Base-by-base conservation (phyloP, 2,888 invertebrate species). In the Morpho deidamia region DNA sequence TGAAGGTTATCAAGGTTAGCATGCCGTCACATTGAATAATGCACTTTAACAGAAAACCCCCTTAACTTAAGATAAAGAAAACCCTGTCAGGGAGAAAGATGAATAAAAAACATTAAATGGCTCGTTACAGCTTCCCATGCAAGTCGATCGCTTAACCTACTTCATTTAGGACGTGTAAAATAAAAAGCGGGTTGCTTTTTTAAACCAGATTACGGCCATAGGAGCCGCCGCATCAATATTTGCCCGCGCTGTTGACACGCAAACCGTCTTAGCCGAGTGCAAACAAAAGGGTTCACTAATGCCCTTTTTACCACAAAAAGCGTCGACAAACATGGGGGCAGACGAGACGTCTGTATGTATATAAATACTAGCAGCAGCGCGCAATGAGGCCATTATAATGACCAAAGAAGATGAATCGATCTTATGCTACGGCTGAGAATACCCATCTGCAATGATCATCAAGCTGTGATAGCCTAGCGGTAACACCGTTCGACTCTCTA, bases 281-380 rank as follows among this genome's bases (percentile, higher is more conserved):
- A 80, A 85, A 88, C 82, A 88, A 75, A 86, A 87, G 87, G 89
- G 88, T 82, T 83, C 84, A 81, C 83, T 86, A 88, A 87, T 88
- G 88, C 83, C 85, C 86, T 86, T 87, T 87, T 87, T 86, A 83
- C 81, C 69, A 84, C 81, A 87, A 86, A 86, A 86, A 84, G 83
- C 78, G 71, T 78, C 62, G 73, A 72, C 72, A 75, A 74, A 76
- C 69, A 74, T 72, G 68, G 72, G 73, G 67, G 68, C 61, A 68
- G 68, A 51, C 35, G 53, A 37, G 37, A 39, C 46, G 40, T 40
- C 47, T 47, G 49, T 49, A 41, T 49, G 42, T 42, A 14, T 10
- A 35, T n/a, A 23, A 23, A 23, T 23, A 11, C 23, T 10, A 9
- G 39, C 38, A 40, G 23, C 23, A 23, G 23, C n/a, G n/a, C n/a